Evolutionary conservation across 2,888 invertebrate genomes (phyloP), one percentile per base, ranked within the genome.

Genomic region (Homarus gammarus): DNA sequence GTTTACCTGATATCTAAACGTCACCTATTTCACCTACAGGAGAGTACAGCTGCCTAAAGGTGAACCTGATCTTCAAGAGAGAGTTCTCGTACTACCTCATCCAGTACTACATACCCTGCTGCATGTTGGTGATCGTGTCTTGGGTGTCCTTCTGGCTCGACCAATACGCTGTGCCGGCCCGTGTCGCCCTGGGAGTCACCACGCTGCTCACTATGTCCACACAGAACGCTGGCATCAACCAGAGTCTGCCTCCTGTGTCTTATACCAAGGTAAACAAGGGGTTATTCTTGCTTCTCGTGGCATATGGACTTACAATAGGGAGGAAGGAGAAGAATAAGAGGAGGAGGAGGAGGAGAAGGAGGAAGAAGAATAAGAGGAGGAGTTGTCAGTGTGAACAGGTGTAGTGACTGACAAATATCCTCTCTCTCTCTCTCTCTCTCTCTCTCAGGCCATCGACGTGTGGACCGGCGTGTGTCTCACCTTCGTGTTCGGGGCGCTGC

Each of bases 401-500:
- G n/a, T n/a, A n/a, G n/a, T n/a, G n/a, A n/a, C n/a, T n/a, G n/a
- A n/a, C n/a, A n/a, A n/a, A n/a, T n/a, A 3, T 40, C 27, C 73
- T 36, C 38, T 73, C 73, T 73, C 73, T 36, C 22, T 33, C 36
- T 73, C 38, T 73, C 73, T 36, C 36, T 22, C 15, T 73, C 73
- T 36, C 27, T 27, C 27, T 70, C 27, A 91, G 92, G 99, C 98
- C 92, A 98, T 99, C 93, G 98, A 99, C 94, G 98, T 99, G 84
- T 99, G 98, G 99, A 99, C 98, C 92, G 92, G 92, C 15, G 92
- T 98, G 84, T 99, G 99, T 94, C 95, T 99, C 93, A 99, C 99
- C 81, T 99, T 99, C 94, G 99, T 99, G 83, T 99, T 99, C 94
- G 98, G 99, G 79, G 99, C 99, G 38, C 95, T 99, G 92, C 96